These are phyloP conservation scores for Pararge aegeria DNA, from an alignment of 1,140 invertebrate species.

Conservation along the genomic window DNA sequence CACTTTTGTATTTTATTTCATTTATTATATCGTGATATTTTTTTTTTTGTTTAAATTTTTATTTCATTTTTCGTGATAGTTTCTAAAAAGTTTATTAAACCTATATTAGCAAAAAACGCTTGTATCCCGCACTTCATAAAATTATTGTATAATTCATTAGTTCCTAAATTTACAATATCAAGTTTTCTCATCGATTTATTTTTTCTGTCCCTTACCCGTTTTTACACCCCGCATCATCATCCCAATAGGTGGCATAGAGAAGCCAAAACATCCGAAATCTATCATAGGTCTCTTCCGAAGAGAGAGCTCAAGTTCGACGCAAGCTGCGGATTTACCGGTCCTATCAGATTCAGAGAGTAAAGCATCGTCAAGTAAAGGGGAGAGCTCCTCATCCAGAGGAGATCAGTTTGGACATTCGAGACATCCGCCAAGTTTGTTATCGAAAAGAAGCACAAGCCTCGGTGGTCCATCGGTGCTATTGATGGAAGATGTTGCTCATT, in stretches of 20 bases:
- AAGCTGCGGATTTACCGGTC: constrained; percentile 67
- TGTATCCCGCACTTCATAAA: neutral
- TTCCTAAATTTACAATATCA: neutral
- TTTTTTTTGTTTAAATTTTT: no score
- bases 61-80: neutral
- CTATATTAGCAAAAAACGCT: neutral
- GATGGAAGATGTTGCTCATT: constrained; percentile 79
- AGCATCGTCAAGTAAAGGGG: constrained; percentile 52
- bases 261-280: constrained; percentile 85
- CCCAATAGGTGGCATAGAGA: constrained; percentile 83
- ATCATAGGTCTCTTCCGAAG: constrained; percentile 86
- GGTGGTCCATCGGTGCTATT: constrained; percentile 77
- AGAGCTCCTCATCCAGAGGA: constrained; percentile 49
- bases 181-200: constrained; percentile 47
- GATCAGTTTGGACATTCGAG: constrained; percentile 39
- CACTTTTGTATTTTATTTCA: neutral
- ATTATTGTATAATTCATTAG: neutral
- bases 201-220: constrained; percentile 46
- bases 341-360: constrained; percentile 78
- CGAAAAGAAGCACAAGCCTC: constrained; percentile 70
- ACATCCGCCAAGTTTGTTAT: constrained; percentile 56
- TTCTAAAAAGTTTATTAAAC: neutral
- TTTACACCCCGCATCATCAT: constrained; percentile 33
- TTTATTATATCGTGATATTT: neutral
- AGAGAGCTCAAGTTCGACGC: constrained; percentile 83